Conservation (phyloP, 2,888 invertebrate species). For the Eulithis prunata region DNA sequence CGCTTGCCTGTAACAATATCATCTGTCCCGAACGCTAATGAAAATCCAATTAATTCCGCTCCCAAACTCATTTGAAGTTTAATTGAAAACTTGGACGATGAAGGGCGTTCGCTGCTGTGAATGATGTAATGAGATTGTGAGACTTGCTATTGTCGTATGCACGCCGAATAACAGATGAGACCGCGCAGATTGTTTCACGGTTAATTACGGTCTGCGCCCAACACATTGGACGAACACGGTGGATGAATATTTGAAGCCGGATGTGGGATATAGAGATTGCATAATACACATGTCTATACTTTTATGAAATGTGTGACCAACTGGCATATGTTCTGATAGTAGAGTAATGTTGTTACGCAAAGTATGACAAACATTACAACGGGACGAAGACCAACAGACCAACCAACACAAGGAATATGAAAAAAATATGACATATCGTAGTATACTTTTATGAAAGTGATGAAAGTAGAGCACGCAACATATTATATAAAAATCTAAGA, state of each 20-base stretch:
- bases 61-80: slow-evolving; percentile 83
- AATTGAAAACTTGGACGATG: slow-evolving; percentile 79
- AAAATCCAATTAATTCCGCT: slow-evolving; percentile 82
- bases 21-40: slow-evolving; percentile 82
- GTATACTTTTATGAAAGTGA: too few species aligned
- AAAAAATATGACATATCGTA: too few species aligned
- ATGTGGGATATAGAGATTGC: slow-evolving; percentile 13
- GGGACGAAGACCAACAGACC: too few species aligned
- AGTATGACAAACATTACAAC: too few species aligned
- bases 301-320: slow-evolving; percentile 19
- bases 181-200: slow-evolving; percentile 63
- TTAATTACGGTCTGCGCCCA: slow-evolving; percentile 57
- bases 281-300: slow-evolving; percentile 8
- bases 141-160: slow-evolving; percentile 78
- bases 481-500: too few species aligned
- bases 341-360: not conserved
- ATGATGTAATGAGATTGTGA: slow-evolving; percentile 78
- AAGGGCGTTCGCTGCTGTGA: slow-evolving; percentile 62
- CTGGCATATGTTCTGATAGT: not conserved
- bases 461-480: too few species aligned
- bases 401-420: too few species aligned
- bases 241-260: slow-evolving; percentile 60
- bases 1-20: slow-evolving; percentile 78
- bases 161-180: slow-evolving; percentile 74
- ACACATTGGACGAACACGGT: slow-evolving; percentile 21